Percentiles rank a stretch among this genome's conserved stretches.
phyloP scores from a whole-genome alignment of 2,888 invertebrate species.

The Scaptomyza polygonia region DNA sequence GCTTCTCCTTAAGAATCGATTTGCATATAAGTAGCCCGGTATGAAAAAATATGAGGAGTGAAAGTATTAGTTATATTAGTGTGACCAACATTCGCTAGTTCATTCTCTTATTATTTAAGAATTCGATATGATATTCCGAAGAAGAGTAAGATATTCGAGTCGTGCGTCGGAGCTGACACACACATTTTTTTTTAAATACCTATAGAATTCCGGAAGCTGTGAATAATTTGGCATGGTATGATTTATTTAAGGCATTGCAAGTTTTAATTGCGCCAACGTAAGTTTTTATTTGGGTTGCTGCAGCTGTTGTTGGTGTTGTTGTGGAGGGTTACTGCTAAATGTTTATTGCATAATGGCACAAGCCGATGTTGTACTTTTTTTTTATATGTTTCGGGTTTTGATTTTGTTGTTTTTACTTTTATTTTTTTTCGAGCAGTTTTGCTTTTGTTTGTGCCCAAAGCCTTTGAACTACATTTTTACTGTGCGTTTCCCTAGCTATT shows the following conservation, averaged over 20 bases:
- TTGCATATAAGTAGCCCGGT: no score
- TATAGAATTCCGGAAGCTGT: conserved; percentile 6
- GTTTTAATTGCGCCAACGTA: conserved; percentile 44
- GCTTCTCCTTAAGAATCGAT: no score
- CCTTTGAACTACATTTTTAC: conserved; percentile 66
- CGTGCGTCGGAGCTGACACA: no score
- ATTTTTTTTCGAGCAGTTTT: conserved; percentile 23
- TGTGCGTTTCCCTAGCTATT: conserved; percentile 26
- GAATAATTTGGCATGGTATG: conserved; percentile 26
- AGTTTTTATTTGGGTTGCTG: conserved; percentile 24
- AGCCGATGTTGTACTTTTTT: conserved; percentile 23
- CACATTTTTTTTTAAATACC: background rate
- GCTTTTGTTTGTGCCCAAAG: conserved; percentile 56
- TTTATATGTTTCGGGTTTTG: conserved; percentile 20
- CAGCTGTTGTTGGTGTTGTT: background rate
- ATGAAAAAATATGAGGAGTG: no score
- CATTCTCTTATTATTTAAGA: no score
- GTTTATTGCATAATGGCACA: conserved; percentile 52
- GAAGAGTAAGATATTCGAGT: no score
- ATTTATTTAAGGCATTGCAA: conserved; percentile 53
- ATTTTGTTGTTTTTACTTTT: conserved; percentile 7
- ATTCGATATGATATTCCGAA: no score
- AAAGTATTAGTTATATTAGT: no score
- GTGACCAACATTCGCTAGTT: no score
- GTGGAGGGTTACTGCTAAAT: conserved; percentile 29